phyloP scores from a whole-genome alignment of 1,140 invertebrate species.

The Cardiocondyla obscurior region DNA sequence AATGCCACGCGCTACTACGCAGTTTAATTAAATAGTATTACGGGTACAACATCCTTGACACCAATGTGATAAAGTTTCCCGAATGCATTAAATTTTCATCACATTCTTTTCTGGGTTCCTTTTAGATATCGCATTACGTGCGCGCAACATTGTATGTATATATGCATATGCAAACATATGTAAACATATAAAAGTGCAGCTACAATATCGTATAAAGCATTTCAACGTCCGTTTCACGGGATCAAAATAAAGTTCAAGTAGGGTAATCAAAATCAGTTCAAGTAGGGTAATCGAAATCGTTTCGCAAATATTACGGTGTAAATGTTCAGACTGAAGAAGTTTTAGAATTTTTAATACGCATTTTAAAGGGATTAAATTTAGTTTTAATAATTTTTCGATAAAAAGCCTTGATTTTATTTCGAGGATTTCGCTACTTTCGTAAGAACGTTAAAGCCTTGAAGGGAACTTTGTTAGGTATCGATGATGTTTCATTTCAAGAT shows the following conservation, averaged over 20 bases:
- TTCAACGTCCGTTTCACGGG: neutral
- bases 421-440: neutral
- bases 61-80: neutral
- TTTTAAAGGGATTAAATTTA: too few relatives aligned
- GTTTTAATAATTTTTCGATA: too few relatives aligned
- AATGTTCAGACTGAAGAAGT: neutral
- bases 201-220: neutral
- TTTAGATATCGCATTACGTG: neutral
- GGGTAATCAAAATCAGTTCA: slow-evolving; percentile 8
- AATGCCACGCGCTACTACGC: neutral
- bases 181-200: neutral
- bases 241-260: neutral
- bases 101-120: slow-evolving; percentile 6
- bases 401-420: neutral
- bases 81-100: slow-evolving; percentile 25
- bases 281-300: too few relatives aligned
- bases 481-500: neutral
- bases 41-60: slow-evolving; percentile 13
- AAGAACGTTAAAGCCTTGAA: neutral
- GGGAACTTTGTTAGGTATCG: neutral
- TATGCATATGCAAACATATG: neutral
- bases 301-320: neutral
- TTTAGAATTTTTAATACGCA: neutral
- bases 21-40: slow-evolving; percentile 3
- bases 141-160: neutral